Evolutionary conservation across 2,888 invertebrate species (phyloP).

Genomic region (Epistrophe grossulariae): DNA sequence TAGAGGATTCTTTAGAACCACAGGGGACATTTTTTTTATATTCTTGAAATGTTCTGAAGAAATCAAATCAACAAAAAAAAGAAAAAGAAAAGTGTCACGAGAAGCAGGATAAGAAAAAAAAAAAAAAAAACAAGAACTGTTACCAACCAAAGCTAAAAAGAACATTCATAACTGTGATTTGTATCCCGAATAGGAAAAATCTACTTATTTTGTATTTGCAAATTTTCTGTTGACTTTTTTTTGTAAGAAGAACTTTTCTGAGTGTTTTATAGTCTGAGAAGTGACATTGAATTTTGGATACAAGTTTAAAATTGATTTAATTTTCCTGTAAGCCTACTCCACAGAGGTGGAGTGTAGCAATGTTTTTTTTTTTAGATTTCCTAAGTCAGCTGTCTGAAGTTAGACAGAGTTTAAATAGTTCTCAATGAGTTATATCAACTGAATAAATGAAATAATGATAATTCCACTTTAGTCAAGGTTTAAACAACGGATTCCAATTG

Average conservation of each 20-base stretch:
- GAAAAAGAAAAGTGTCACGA: conserved; percentile 35
- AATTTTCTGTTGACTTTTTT: conserved; percentile 22
- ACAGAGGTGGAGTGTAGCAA: no score
- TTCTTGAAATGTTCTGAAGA: background rate
- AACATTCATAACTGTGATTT: conserved; percentile 67
- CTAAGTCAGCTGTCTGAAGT: no score
- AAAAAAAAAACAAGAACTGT: conserved; percentile 5
- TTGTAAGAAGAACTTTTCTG: background rate
- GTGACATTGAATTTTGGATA: no score
- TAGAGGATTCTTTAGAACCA: background rate
- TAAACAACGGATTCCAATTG: no score
- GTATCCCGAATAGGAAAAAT: conserved; percentile 57
- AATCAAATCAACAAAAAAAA: background rate
- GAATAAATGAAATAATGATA: no score
- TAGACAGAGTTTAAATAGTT: no score
- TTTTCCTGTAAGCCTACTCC: no score
- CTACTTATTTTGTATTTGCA: conserved; percentile 36
- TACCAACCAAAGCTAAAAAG: conserved; percentile 13
- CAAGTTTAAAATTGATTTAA: no score
- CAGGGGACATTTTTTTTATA: background rate
- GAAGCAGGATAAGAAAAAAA: background rate
- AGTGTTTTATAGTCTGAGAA: background rate
- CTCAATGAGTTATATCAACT: no score
- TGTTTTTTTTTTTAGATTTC: no score
- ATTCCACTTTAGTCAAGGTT: no score